Conservation (phyloP, 2,113 vertebrate genomes). For the Propithecus coquereli region DNA sequence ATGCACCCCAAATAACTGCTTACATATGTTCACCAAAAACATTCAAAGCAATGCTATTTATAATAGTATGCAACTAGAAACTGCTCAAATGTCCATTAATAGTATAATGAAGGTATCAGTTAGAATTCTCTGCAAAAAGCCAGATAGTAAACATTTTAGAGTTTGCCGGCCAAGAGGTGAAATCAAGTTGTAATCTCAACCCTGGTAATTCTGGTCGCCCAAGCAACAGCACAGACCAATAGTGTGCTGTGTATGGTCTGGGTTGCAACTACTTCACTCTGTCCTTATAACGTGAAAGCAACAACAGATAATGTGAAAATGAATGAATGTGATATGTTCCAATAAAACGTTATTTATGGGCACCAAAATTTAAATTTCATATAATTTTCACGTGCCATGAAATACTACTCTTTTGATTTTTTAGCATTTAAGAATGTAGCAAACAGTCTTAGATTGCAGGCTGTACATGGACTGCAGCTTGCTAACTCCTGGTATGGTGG, state of each 20-base stretch:
- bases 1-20: neutral
- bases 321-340: neutral
- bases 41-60: neutral
- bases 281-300: neutral
- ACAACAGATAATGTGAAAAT: neutral
- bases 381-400: neutral
- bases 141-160: neutral
- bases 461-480: neutral
- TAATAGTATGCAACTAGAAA: neutral
- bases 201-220: neutral
- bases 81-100: neutral
- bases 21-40: neutral
- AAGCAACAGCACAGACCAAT: neutral
- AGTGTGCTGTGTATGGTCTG: neutral
- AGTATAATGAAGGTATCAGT: neutral
- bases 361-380: constrained; percentile 29
- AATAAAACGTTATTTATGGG: constrained; percentile 37
- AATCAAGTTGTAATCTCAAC: neutral
- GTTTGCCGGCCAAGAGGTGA: neutral
- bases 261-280: neutral
- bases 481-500: neutral
- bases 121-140: neutral
- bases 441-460: neutral
- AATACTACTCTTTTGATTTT: constrained; percentile 26
- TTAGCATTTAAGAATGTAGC: neutral